A percentile compares a stretch with the other conserved stretches of the same genome.
Evolutionary conservation across 2,113 vertebrate genomes (phyloP).

Genomic region (Clarias macrocephalus): DNA sequence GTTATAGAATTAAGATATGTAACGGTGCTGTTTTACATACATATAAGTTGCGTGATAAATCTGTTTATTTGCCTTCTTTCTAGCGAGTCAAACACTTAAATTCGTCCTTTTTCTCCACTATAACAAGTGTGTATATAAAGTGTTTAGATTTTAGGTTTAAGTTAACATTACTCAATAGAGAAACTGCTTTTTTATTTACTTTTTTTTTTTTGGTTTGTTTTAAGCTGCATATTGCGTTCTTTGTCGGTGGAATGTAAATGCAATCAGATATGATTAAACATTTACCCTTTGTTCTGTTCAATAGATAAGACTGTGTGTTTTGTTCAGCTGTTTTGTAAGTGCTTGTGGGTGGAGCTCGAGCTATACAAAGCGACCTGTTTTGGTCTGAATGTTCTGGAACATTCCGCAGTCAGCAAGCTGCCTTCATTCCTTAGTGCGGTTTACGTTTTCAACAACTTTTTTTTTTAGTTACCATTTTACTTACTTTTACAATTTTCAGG

Average conservation of each 20-base stretch:
- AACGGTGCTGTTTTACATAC: no score
- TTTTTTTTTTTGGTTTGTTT: not conserved
- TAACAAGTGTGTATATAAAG: not conserved
- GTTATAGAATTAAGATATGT: no score
- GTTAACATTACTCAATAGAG: not conserved
- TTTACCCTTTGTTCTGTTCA: not conserved
- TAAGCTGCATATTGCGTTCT: not conserved
- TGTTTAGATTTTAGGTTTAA: not conserved
- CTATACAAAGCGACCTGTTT: not conserved
- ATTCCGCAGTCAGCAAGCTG: not conserved
- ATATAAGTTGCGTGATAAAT: no score
- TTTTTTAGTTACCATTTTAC: no score
- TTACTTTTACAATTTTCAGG: slow-evolving; percentile 12
- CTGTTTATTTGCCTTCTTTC: no score
- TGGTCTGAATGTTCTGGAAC: not conserved
- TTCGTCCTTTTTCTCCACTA: not conserved
- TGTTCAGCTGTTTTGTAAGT: not conserved
- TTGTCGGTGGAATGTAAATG: not conserved
- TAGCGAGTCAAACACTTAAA: not conserved
- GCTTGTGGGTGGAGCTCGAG: not conserved
- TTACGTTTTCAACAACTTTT: no score
- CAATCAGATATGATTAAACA: not conserved
- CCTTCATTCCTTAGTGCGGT: not conserved
- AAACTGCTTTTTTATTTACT: not conserved
- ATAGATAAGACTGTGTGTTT: not conserved